Evolutionary conservation across 2,113 vertebrate species (phyloP), one percentile per base, ranked within the genome.

Genomic region (Prunella himalayana): DNA sequence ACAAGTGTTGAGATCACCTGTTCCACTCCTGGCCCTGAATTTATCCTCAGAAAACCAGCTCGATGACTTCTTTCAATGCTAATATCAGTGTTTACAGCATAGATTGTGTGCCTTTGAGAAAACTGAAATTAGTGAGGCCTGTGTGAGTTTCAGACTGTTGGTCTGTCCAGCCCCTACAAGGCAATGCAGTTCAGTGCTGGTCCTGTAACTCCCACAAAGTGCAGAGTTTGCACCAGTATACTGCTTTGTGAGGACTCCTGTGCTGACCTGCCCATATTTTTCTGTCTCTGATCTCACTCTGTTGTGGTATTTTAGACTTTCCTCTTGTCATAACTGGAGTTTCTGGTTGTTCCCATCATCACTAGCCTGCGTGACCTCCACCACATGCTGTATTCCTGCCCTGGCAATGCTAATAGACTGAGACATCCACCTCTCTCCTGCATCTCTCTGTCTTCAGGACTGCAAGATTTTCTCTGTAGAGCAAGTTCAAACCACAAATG

Each of bases 371-470:
- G 33, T 53, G 63, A 83, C 50, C n/a, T 91, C 75, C 47, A 50
- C 24, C 35, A 22, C 16, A 28, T 7, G 22, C 51, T 77, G 18
- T 39, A 39, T 56, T 90, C 41, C 66, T 76, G 22, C 54, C 31
- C 28, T 45, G 76, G 30, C 1, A 1, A 59, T 41, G 47, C 53
- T 42, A 64, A 35, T 4, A 33, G 22, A 50, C 42, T 61, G 57
- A 91, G 57, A 64, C 31, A 33, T 0, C 0, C 31, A 60, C 14
- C 15, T 76, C 65, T 60, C 10, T 47, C 45, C 17, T 1, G 2
- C 8, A 6, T 45, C 54, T 64, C 53, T 77, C 41, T 13, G 2
- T 8, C 23, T 78, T 80, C 42, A 81, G 77, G n/a, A 35, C 45
- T 15, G 33, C 45, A 63, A 71, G 27, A 54, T 82, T 71, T 79